These are phyloP conservation scores for Myrmophylax atrothorax DNA, from an alignment of 2,113 vertebrate genomes.

Conservation along the genomic window DNA sequence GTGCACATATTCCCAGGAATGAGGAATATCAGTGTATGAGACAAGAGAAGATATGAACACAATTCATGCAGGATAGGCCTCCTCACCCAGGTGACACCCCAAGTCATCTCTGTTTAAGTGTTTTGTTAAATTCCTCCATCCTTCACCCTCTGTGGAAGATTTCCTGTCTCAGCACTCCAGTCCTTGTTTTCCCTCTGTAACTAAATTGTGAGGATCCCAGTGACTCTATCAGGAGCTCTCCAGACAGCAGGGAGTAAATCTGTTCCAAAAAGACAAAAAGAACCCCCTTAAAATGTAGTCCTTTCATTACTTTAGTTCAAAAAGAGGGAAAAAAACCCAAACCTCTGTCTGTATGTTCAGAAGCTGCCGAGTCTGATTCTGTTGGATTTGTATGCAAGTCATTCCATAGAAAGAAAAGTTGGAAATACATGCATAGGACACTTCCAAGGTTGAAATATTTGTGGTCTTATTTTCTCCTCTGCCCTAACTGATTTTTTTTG, in stretches of 20 bases:
- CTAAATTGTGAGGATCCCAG: background rate
- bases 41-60: background rate
- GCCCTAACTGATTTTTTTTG: background rate
- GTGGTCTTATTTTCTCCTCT: background rate
- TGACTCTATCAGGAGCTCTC: background rate
- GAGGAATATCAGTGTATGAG: background rate
- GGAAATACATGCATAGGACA: conserved; percentile 9
- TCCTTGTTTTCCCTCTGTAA: background rate
- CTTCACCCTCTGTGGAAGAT: background rate
- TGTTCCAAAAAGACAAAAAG: background rate
- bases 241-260: background rate
- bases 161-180: background rate
- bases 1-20: background rate
- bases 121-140: background rate
- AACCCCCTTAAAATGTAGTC: background rate
- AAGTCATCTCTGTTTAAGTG: background rate
- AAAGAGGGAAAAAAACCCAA: background rate
- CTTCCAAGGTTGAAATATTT: conserved; percentile 31
- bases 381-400: conserved; percentile 8
- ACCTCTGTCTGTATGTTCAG: background rate
- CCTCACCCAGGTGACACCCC: background rate
- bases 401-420: conserved; percentile 11
- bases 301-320: background rate
- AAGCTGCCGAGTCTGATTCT: background rate
- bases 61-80: background rate